These are phyloP conservation scores for Eristalis arbustorum DNA, from an alignment of 2,888 invertebrate species.

Conservation along the genomic window DNA sequence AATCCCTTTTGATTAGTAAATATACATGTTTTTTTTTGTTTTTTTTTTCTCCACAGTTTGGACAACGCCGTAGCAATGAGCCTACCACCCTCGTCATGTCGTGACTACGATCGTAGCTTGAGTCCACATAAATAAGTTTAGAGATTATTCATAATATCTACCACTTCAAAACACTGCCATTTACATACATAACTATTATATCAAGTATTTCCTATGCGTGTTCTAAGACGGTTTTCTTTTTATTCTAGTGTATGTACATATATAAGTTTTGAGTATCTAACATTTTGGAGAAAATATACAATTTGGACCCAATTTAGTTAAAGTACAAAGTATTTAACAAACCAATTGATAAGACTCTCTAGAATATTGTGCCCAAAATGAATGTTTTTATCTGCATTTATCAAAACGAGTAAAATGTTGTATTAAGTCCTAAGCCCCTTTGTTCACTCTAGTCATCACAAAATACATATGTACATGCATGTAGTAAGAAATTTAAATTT, in stretches of 20 bases:
- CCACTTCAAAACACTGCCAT: conserved; percentile 61
- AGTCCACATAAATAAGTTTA: conserved; percentile 71
- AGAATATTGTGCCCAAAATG: conserved; percentile 57
- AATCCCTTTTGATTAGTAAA: not conserved
- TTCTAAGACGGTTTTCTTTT: conserved; percentile 29
- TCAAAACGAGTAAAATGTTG: conserved; percentile 25
- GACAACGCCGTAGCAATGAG: conserved; percentile 80
- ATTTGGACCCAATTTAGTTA: conserved; percentile 38
- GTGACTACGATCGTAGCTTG: conserved; percentile 77
- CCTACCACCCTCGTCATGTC: conserved; percentile 79
- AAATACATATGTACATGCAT: conserved; percentile 8
- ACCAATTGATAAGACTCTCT: conserved; percentile 26
- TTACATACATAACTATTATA: conserved; percentile 36
- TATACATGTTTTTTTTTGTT: not conserved
- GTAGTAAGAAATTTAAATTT: no score
- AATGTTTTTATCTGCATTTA: conserved; percentile 54
- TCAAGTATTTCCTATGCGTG: conserved; percentile 38
- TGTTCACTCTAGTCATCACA: conserved; percentile 63
- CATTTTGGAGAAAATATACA: conserved; percentile 27
- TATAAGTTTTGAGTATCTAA: conserved; percentile 27
- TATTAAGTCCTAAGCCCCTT: conserved; percentile 40
- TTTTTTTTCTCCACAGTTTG: conserved; percentile 74
- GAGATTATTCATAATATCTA: not conserved
- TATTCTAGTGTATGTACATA: conserved; percentile 38
- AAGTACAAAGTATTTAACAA: conserved; percentile 49